Conservation (phyloP, 2,888 invertebrate genomes). For the Chouioia cunea region DNA sequence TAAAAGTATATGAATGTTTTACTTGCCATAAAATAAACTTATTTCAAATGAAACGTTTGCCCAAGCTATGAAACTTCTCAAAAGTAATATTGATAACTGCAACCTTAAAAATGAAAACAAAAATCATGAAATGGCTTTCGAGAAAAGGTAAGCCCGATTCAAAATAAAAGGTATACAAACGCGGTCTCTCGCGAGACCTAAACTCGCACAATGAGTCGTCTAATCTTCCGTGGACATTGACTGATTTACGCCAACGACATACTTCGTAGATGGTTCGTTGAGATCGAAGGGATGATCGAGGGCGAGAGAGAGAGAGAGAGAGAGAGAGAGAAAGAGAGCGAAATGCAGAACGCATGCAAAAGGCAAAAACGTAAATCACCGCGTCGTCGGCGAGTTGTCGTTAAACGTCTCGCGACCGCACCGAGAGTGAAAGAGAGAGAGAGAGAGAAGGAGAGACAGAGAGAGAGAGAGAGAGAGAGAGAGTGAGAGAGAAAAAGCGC, state of each 20-base stretch:
- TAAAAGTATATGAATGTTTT: no score
- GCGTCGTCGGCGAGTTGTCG: slow-evolving; percentile 53
- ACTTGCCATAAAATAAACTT: no score
- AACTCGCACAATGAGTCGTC: slow-evolving; percentile 28
- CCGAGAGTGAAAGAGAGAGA: background rate
- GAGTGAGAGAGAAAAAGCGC: background rate
- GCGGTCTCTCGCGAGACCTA: no score
- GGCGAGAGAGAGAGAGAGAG: slow-evolving; percentile 48
- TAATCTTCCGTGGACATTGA: slow-evolving; percentile 58
- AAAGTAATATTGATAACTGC: no score
- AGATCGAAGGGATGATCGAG: slow-evolving; percentile 31
- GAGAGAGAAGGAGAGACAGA: background rate
- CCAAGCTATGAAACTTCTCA: no score
- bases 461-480: slow-evolving; percentile 3
- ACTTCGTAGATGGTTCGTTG: slow-evolving; percentile 42
- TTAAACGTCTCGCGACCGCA: slow-evolving; percentile 55
- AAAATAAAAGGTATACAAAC: no score
- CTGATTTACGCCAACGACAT: slow-evolving; percentile 64
- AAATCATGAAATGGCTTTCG: no score
- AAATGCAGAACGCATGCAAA: slow-evolving; percentile 8
- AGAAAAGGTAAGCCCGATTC: no score
- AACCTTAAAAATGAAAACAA: no score
- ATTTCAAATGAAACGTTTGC: no score
- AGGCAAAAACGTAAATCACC: slow-evolving; percentile 31
- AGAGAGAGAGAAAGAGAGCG: slow-evolving; percentile 23